These are phyloP conservation scores for Origma solitaria DNA, from an alignment of 2,113 vertebrate genomes.

Conservation along the genomic window DNA sequence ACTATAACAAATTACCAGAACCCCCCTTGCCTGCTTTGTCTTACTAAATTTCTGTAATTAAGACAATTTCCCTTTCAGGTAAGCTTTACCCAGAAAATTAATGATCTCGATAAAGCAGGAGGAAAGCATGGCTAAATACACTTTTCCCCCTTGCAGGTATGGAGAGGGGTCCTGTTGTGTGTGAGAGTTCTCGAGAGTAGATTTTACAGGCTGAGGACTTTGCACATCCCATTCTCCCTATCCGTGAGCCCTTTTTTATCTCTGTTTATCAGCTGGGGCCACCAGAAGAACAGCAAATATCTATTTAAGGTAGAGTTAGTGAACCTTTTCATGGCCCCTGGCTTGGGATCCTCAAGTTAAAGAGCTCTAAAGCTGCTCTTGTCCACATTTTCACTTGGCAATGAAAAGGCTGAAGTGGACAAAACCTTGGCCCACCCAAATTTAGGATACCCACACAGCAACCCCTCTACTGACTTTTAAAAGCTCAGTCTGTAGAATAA, in stretches of 20 bases:
- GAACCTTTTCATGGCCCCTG: background rate
- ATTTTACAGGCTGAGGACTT: background rate
- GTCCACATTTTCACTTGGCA: background rate
- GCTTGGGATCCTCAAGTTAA: background rate
- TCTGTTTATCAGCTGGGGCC: background rate
- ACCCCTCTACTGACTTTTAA: background rate
- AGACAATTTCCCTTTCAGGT: background rate
- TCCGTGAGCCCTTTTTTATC: background rate
- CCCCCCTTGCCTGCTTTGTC: background rate
- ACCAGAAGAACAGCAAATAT: background rate
- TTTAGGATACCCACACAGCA: background rate
- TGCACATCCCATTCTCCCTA: fast-evolving
- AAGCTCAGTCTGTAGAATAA: background rate
- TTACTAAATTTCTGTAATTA: background rate
- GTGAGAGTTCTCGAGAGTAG: background rate
- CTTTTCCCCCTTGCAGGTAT: background rate
- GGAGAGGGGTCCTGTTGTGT: background rate
- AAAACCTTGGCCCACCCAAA: background rate
- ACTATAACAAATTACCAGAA: background rate
- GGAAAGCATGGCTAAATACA: fast-evolving
- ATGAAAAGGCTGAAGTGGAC: background rate
- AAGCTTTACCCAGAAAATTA: background rate
- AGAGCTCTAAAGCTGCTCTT: background rate
- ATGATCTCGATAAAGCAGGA: background rate
- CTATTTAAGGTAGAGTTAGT: background rate